phyloP scores from a whole-genome alignment of 2,888 invertebrate genomes.

The Polia nebulosa region DNA sequence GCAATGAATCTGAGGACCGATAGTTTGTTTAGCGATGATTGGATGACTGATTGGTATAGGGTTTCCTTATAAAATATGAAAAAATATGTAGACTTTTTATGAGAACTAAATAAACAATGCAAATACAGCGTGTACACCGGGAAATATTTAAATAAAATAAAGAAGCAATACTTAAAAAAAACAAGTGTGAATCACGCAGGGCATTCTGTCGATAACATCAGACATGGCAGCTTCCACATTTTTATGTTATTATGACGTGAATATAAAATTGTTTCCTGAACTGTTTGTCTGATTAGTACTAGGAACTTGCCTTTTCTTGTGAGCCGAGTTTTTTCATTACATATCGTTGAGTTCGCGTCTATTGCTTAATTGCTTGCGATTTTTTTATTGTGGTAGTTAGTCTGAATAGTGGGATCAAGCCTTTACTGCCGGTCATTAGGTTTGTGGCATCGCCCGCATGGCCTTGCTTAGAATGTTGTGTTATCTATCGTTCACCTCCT shows the following conservation, averaged over 20 bases:
- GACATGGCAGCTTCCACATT: constrained; percentile 26
- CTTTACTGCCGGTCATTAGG: constrained; percentile 57
- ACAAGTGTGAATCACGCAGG: constrained; percentile 10
- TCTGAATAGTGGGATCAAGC: constrained; percentile 28
- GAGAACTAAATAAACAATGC: constrained; percentile 43
- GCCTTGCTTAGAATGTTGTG: constrained; percentile 36
- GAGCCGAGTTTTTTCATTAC: constrained; percentile 46
- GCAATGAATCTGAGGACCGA: constrained; percentile 69
- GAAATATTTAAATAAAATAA: constrained; percentile 11
- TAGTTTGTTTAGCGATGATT: constrained; percentile 73
- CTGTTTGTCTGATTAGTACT: constrained; percentile 29
- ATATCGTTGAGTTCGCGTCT: constrained; percentile 54
- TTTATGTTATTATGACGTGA: constrained; percentile 26
- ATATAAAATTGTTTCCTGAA: constrained; percentile 46
- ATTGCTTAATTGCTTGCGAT: constrained; percentile 50
- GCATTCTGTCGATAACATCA: constrained; percentile 32
- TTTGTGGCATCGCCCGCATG: constrained; percentile 38
- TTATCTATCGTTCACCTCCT: constrained; percentile 54
- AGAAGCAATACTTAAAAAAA: constrained; percentile 14
- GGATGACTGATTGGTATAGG: constrained; percentile 61
- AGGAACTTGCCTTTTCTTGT: constrained; percentile 27
- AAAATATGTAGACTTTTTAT: constrained; percentile 11
- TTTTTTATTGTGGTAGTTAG: constrained; percentile 53
- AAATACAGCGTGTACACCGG: constrained; percentile 18
- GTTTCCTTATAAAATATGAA: constrained; percentile 26